A percentile compares a stretch with the other conserved stretches of the same genome.
Conservation (phyloP, 2,113 vertebrate genomes). For the Athene cunicularia region DNA sequence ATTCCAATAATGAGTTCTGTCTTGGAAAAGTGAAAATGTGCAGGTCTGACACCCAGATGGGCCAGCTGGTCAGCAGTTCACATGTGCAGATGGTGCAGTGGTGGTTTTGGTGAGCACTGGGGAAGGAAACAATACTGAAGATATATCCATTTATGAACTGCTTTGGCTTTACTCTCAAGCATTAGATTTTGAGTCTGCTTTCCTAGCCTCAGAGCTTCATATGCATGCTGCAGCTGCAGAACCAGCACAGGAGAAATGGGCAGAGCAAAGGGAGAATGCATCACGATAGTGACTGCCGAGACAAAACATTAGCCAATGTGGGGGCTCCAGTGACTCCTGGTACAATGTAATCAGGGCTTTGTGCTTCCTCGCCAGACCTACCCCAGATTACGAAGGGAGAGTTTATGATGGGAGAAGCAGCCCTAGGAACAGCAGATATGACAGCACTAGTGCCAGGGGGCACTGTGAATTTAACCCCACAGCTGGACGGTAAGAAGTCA, state of each 20-base stretch:
- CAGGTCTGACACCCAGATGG: background rate
- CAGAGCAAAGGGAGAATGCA: background rate
- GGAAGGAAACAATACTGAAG: background rate
- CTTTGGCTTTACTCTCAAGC: background rate
- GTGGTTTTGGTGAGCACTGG: background rate
- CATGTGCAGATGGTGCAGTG: background rate
- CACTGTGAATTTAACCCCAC: background rate
- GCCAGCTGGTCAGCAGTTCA: background rate
- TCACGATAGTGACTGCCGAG: accelerated
- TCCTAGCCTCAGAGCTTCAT: background rate
- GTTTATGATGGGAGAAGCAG: conserved; percentile 9
- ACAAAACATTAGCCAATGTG: accelerated
- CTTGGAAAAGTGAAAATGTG: background rate
- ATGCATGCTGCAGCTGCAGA: background rate
- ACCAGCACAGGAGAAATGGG: background rate
- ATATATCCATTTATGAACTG: background rate
- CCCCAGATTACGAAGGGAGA: background rate
- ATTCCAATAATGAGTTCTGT: background rate
- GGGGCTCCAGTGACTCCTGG: background rate
- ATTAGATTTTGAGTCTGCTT: background rate
- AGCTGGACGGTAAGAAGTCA: background rate
- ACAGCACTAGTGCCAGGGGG: background rate
- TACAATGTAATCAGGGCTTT: background rate
- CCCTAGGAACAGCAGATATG: conserved; percentile 22
- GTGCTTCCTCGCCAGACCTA: background rate